Conservation (phyloP, 2,113 vertebrate species). For the Erythrocercus mccallii region DNA sequence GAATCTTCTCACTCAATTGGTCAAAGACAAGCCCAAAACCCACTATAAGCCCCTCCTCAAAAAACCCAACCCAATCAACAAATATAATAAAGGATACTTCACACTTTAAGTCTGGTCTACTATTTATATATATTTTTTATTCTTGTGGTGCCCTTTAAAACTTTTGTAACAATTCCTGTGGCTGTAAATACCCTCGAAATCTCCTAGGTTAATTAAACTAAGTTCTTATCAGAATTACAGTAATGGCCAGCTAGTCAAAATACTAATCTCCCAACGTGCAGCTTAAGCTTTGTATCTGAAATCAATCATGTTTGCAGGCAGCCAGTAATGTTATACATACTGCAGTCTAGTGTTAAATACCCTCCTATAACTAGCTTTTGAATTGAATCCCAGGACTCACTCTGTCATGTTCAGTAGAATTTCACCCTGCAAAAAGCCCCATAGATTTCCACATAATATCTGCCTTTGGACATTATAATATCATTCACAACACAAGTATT, state of each 20-base stretch:
- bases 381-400: background rate
- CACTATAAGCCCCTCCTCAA: background rate
- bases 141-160: background rate
- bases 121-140: background rate
- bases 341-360: background rate
- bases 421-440: background rate
- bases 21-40: background rate
- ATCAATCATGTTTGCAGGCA: constrained; percentile 9
- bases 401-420: background rate
- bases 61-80: accelerated
- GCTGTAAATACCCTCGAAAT: background rate
- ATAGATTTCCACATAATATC: background rate
- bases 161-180: background rate
- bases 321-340: background rate
- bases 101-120: background rate
- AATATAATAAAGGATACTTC: background rate
- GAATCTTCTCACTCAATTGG: background rate
- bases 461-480: background rate
- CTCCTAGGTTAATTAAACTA: background rate
- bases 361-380: background rate
- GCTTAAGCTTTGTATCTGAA: constrained; percentile 18
- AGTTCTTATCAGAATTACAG: constrained; percentile 15
- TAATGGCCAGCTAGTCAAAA: background rate
- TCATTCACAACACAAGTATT: background rate
- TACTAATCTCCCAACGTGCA: background rate